Evolutionary conservation across 1,140 invertebrate species (phyloP).

Genomic region (Potamilus streckersoni): DNA sequence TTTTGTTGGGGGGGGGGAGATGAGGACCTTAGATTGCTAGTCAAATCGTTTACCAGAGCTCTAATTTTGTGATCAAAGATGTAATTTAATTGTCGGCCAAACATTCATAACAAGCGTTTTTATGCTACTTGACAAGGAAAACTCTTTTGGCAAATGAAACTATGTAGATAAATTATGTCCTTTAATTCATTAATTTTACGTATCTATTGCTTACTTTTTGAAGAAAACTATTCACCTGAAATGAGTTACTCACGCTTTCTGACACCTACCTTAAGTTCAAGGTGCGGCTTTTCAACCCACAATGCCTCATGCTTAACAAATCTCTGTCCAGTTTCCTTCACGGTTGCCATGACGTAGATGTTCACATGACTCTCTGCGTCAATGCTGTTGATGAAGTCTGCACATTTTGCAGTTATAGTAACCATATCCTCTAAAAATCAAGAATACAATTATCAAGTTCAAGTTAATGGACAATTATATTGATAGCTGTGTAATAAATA

Average conservation of each 20-base stretch:
- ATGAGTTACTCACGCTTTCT: neutral
- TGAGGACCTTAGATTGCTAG: too few species aligned
- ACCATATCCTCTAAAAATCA: slow-evolving; percentile 41
- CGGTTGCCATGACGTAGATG: slow-evolving; percentile 49
- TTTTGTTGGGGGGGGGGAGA: too few species aligned
- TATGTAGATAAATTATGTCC: neutral
- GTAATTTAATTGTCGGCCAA: too few species aligned
- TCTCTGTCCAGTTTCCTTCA: slow-evolving; percentile 53
- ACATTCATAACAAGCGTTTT: too few species aligned
- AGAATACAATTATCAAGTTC: neutral
- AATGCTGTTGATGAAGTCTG: slow-evolving; percentile 52
- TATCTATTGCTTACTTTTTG: neutral
- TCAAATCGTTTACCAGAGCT: too few species aligned
- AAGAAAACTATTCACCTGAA: neutral
- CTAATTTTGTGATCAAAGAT: too few species aligned
- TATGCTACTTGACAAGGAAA: neutral
- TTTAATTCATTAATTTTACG: too few species aligned
- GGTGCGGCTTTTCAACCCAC: slow-evolving; percentile 56
- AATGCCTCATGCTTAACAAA: slow-evolving; percentile 49
- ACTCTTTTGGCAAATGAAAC: neutral
- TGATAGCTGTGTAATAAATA: neutral
- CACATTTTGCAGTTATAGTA: slow-evolving; percentile 42
- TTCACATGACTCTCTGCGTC: slow-evolving; percentile 56
- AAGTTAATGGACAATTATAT: neutral
- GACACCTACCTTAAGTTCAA: slow-evolving; percentile 52